phyloP scores from a whole-genome alignment of 2,113 vertebrate genomes.

The Sisor rabdophorus region DNA sequence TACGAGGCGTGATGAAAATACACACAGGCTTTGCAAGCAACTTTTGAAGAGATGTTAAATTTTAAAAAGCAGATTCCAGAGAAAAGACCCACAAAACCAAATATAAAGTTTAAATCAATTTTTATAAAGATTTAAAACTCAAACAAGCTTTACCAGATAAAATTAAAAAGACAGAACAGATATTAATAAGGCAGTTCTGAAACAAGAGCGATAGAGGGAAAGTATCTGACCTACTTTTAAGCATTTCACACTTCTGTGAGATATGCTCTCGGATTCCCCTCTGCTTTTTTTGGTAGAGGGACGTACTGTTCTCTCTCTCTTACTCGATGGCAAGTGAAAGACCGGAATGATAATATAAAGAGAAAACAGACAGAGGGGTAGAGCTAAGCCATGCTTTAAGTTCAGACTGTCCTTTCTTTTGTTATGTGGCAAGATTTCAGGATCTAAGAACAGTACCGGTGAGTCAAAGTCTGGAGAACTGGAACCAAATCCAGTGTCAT shows the following conservation, averaged over 20 bases:
- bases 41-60: neutral
- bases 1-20: constrained; percentile 16
- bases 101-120: neutral
- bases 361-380: constrained; percentile 3
- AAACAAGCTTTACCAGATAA: constrained; percentile 53
- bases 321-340: constrained; percentile 25
- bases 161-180: constrained; percentile 53
- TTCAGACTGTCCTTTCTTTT: neutral
- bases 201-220: constrained; percentile 52
- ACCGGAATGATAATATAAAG: neutral
- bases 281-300: constrained; percentile 30
- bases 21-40: neutral
- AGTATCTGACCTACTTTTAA: constrained; percentile 68
- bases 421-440: constrained; percentile 28
- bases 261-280: constrained; percentile 53
- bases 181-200: constrained; percentile 44
- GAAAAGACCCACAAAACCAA: neutral
- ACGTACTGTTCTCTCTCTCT: constrained; percentile 30
- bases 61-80: neutral
- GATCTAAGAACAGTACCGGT: constrained; percentile 24
- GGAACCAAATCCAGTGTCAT: constrained; percentile 32
- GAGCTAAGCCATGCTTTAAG: neutral
- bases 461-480: constrained; percentile 34
- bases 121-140: constrained; percentile 45
- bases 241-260: constrained; percentile 57